Percentiles rank a stretch among this genome's conserved stretches.
These are phyloP conservation scores for Pomatorhinus ruficollis DNA, from an alignment of 2,113 vertebrate species.

Conservation along the genomic window DNA sequence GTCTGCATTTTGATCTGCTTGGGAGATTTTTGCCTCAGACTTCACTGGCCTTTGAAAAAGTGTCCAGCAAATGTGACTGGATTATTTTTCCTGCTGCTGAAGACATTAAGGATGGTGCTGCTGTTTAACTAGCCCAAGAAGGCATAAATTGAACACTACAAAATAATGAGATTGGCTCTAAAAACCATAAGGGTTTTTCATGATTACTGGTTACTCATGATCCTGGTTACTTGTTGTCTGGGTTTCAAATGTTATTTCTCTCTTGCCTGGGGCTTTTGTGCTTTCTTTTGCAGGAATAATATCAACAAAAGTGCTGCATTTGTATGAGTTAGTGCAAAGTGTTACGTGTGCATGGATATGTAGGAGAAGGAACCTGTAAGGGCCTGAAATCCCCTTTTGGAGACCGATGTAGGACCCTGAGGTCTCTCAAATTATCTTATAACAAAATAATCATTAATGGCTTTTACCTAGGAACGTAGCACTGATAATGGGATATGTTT, in stretches of 20 bases:
- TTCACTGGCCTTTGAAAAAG: neutral
- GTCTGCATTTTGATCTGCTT: slow-evolving; percentile 28
- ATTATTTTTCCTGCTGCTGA: neutral
- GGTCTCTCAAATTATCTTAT: neutral
- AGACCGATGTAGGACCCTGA: neutral
- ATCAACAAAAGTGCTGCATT: neutral
- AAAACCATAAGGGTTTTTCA: neutral
- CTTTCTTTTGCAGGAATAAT: neutral
- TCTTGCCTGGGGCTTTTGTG: neutral
- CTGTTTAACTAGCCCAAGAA: neutral
- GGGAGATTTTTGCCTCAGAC: neutral
- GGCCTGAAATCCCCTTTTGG: neutral
- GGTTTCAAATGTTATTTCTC: neutral
- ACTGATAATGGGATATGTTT: neutral
- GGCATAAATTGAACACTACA: neutral
- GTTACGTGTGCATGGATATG: rapidly evolving
- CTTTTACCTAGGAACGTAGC: neutral
- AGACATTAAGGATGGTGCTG: neutral
- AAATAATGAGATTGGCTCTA: neutral
- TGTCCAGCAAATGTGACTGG: neutral
- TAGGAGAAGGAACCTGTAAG: neutral
- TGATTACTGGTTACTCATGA: neutral
- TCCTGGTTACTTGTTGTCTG: neutral
- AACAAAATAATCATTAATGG: neutral
- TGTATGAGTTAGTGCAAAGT: neutral